phyloP scores from a whole-genome alignment of 2,113 vertebrate species.

The Panthera leo region DNA sequence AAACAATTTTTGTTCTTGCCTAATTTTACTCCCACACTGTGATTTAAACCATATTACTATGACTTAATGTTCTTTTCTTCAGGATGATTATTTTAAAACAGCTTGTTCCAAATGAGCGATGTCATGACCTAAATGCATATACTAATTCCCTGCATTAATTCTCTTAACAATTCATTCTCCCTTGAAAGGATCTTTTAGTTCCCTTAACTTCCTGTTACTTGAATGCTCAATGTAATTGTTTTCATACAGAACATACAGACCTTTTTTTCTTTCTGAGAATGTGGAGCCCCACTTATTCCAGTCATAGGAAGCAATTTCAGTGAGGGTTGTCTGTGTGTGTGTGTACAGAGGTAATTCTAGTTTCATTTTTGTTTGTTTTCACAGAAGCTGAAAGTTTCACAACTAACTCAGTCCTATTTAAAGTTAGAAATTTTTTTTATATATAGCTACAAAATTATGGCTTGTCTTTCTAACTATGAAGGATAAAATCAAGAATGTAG shows the following conservation, averaged over 20 bases:
- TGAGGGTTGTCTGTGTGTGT: background rate
- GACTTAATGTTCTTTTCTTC: constrained; percentile 36
- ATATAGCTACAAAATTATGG: constrained; percentile 19
- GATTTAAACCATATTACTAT: constrained; percentile 24
- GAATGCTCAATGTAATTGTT: background rate
- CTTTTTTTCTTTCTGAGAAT: constrained; percentile 44
- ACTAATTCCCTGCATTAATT: background rate
- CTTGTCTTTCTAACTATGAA: constrained; percentile 17
- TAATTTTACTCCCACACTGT: background rate
- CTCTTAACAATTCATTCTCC: background rate
- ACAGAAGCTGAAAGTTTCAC: constrained; percentile 3
- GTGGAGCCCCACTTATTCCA: background rate
- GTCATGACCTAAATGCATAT: background rate
- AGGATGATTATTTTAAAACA: constrained; percentile 33
- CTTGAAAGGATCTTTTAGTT: background rate
- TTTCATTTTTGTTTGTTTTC: constrained; percentile 41
- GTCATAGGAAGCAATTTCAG: constrained; percentile 44
- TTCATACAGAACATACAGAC: background rate
- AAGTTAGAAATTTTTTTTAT: background rate
- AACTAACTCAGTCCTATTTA: constrained; percentile 39
- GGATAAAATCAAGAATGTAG: background rate
- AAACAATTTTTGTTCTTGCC: constrained; percentile 14
- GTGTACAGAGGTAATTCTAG: background rate
- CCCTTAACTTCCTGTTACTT: constrained; percentile 42
- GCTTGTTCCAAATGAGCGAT: constrained; percentile 8